Conservation (phyloP, 1,140 invertebrate genomes). For the Lepidurus couesii region DNA sequence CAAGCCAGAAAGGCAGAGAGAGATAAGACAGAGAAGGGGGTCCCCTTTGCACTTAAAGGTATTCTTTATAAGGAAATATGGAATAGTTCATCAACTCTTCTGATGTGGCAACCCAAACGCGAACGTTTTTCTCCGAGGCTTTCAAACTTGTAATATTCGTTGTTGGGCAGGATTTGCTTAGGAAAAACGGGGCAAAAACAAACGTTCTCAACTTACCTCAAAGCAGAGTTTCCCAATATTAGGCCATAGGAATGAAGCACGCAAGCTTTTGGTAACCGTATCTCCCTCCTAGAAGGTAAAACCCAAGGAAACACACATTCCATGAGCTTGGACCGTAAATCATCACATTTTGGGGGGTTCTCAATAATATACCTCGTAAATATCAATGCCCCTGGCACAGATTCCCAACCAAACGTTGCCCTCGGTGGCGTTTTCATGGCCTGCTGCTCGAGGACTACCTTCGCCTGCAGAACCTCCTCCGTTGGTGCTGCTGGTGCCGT, state of each 20-base stretch:
- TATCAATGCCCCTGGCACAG: conserved; percentile 77
- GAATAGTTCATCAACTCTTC: conserved; percentile 10
- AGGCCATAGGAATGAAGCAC: conserved; percentile 75
- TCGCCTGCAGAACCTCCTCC: background rate
- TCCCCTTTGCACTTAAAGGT: background rate
- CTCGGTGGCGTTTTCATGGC: conserved; percentile 39
- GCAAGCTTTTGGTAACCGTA: conserved; percentile 34
- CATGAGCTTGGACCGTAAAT: background rate
- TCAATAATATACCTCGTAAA: conserved; percentile 52
- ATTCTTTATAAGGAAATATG: background rate
- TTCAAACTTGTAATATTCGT: no score
- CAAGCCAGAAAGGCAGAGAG: background rate
- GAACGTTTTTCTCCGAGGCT: no score
- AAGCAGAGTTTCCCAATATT: conserved; percentile 89
- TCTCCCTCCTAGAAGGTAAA: conserved; percentile 34
- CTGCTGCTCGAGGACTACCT: conserved; percentile 23
- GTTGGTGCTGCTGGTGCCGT: conserved; percentile 28
- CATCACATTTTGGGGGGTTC: conserved; percentile 30
- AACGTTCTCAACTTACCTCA: conserved; percentile 55
- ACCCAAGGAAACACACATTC: conserved; percentile 7
- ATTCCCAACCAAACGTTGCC: conserved; percentile 72
- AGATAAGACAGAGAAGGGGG: background rate
- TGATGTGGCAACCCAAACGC: no score
- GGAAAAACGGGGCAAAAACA: background rate
- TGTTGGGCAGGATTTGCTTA: background rate